These are phyloP conservation scores for Phainopepla nitens DNA, from an alignment of 2,113 vertebrate species.

Conservation along the genomic window DNA sequence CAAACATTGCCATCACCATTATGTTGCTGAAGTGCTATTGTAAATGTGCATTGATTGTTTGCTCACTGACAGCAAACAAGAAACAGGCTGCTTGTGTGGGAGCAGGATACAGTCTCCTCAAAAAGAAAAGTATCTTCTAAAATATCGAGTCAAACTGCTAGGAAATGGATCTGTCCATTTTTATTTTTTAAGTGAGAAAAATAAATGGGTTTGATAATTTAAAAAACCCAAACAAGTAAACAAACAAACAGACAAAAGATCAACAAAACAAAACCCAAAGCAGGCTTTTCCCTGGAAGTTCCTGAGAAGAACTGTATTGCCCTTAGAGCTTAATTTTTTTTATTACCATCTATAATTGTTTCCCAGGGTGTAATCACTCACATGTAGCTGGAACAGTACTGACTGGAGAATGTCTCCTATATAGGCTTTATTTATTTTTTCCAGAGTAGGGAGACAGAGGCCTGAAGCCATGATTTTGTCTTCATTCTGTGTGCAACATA, in stretches of 20 bases:
- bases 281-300: background rate
- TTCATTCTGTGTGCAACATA: conserved; percentile 47
- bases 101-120: background rate
- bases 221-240: background rate
- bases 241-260: background rate
- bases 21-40: background rate
- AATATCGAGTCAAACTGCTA: background rate
- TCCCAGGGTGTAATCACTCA: background rate
- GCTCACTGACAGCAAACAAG: background rate
- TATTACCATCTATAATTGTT: background rate
- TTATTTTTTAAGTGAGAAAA: background rate
- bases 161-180: background rate
- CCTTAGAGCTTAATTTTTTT: background rate
- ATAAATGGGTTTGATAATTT: background rate
- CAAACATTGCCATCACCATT: background rate
- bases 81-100: background rate
- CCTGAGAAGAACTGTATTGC: background rate
- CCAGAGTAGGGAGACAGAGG: conserved; percentile 17
- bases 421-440: conserved; percentile 26
- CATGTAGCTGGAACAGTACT: background rate
- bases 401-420: background rate
- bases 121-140: background rate
- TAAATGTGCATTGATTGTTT: background rate
- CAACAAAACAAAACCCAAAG: background rate
- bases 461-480: conserved; percentile 58